A percentile compares a stretch with the other conserved stretches of the same genome.
Conservation (phyloP, 2,797 vertebrate species). For the Epinephelus awoara region DNA sequence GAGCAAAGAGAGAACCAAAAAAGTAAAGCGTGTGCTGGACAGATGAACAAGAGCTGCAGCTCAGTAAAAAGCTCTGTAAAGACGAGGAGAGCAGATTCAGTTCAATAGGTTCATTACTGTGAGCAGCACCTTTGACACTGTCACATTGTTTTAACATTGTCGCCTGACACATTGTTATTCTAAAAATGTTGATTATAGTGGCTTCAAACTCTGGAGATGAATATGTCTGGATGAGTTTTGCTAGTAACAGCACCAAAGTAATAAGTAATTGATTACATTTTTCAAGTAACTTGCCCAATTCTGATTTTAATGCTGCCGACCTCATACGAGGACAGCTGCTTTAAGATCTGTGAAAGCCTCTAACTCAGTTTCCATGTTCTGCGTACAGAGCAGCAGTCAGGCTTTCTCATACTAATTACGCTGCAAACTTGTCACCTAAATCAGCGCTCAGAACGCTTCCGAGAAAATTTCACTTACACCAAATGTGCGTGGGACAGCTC, state of each 20-base stretch:
- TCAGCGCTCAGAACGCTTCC: slow-evolving; percentile 13
- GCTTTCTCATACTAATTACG: slow-evolving; percentile 41
- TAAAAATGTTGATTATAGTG: neutral
- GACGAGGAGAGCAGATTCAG: too few species aligned
- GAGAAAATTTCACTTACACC: slow-evolving; percentile 17
- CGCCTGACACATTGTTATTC: neutral
- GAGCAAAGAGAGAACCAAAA: too few species aligned
- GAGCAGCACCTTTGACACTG: neutral
- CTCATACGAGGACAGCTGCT: neutral
- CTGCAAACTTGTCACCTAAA: slow-evolving; percentile 34
- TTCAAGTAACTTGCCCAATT: neutral
- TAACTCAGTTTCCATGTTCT: neutral
- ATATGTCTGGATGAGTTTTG: neutral
- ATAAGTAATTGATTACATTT: neutral
- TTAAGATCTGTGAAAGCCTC: slow-evolving; percentile 8
- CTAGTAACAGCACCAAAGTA: neutral
- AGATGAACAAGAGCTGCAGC: too few species aligned
- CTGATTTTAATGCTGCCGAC: neutral
- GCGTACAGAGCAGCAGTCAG: slow-evolving; percentile 11
- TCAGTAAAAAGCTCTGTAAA: too few species aligned
- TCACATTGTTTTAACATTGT: neutral
- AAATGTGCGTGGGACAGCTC: slow-evolving; percentile 43
- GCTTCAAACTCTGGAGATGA: neutral
- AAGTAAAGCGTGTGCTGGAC: too few species aligned
- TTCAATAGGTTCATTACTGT: neutral